These are phyloP conservation scores for Sphyrna mokarran DNA, from an alignment of 2,113 vertebrate species.

Conservation along the genomic window DNA sequence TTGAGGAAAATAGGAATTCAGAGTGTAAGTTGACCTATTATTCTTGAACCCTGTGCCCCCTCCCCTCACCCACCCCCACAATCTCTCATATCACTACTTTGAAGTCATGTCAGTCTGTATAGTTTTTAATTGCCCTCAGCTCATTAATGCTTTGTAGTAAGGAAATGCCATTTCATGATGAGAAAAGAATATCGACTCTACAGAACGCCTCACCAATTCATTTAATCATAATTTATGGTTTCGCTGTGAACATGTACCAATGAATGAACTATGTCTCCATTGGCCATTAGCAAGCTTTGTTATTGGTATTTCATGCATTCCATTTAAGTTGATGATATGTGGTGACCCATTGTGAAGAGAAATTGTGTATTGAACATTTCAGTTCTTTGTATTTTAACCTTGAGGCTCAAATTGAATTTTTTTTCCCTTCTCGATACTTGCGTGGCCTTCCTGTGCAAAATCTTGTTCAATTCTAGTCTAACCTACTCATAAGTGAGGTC, in stretches of 20 bases:
- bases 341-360: background rate
- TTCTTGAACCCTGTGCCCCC: no score
- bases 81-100: no score
- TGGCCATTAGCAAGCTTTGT: background rate
- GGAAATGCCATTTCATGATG: background rate
- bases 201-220: background rate
- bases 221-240: background rate
- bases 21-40: no score
- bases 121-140: no score
- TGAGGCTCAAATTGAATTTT: no score
- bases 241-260: background rate
- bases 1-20: no score
- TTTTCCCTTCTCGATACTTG: background rate
- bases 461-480: background rate
- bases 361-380: background rate
- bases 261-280: background rate
- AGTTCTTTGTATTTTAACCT: background rate
- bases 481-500: no score
- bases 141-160: background rate
- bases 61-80: no score
- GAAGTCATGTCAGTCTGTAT: no score
- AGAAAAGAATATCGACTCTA: background rate
- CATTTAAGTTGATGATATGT: background rate
- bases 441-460: no score
- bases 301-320: background rate